Percentiles rank a stretch among this genome's conserved stretches.
Evolutionary conservation across 2,797 vertebrate species (phyloP).

Genomic region (Siniperca obscura): DNA sequence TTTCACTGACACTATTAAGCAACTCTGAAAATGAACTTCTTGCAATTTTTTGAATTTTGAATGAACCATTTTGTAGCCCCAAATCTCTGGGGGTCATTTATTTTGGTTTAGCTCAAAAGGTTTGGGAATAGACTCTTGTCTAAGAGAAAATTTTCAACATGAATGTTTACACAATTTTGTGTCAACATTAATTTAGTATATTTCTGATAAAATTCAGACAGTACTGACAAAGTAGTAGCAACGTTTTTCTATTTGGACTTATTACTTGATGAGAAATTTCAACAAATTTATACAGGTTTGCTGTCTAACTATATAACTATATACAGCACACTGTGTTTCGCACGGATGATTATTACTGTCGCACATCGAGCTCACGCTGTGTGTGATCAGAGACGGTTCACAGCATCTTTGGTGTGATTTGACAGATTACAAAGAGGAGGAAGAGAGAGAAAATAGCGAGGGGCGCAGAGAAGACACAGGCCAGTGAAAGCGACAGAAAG

Average conservation of each 20-base stretch:
- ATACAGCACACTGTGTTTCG: too few relatives aligned
- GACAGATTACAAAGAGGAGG: too few relatives aligned
- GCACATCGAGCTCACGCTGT: too few relatives aligned
- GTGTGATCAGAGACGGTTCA: too few relatives aligned
- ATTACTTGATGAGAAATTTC: not conserved
- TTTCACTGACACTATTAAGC: constrained; percentile 20
- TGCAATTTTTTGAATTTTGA: constrained; percentile 17
- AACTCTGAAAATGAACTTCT: constrained; percentile 26
- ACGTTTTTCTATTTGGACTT: constrained; percentile 35
- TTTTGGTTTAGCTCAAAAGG: constrained; percentile 27
- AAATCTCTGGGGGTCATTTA: constrained; percentile 12
- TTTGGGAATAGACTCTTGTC: constrained; percentile 20
- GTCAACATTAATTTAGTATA: constrained; percentile 30
- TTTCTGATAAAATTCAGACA: constrained; percentile 2
- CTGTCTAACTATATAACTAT: constrained; percentile 11
- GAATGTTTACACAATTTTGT: constrained; percentile 27
- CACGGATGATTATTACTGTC: too few relatives aligned
- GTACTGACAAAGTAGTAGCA: constrained; percentile 4
- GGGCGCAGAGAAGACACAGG: too few relatives aligned
- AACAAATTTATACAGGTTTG: constrained; percentile 23
- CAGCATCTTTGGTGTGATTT: too few relatives aligned
- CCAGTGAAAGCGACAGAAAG: too few relatives aligned
- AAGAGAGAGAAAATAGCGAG: too few relatives aligned
- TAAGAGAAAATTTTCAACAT: constrained; percentile 9
- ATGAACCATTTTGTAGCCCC: not conserved